Percentiles rank a stretch among this genome's conserved stretches.
phyloP scores from a whole-genome alignment of 2,888 invertebrate genomes.

The Iphiclides podalirius region DNA sequence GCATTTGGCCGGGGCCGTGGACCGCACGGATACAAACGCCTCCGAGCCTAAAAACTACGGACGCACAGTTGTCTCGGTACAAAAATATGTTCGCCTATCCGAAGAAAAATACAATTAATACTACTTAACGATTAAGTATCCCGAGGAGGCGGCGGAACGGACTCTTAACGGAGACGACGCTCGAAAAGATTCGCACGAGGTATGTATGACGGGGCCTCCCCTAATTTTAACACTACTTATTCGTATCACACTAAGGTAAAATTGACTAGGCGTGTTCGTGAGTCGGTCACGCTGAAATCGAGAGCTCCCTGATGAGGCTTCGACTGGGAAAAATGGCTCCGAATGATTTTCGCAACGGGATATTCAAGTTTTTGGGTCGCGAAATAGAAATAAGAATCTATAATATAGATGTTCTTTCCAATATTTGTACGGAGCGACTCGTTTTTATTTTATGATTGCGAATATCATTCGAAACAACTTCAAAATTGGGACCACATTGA shows the following conservation, averaged over 20 bases:
- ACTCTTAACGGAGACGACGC: too few species aligned
- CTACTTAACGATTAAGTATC: constrained; percentile 78
- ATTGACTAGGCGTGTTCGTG: constrained; percentile 78
- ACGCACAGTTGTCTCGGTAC: constrained; percentile 70
- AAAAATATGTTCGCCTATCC: constrained; percentile 78
- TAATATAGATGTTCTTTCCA: too few species aligned
- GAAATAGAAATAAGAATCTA: too few species aligned
- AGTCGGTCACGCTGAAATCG: constrained; percentile 56
- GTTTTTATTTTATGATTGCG: constrained; percentile 1
- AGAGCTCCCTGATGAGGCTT: constrained; percentile 36
- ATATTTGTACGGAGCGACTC: too few species aligned
- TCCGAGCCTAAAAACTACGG: constrained; percentile 65
- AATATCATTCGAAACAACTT: constrained; percentile 17
- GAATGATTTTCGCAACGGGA: constrained; percentile 15
- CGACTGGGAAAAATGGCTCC: constrained; percentile 25
- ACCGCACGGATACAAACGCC: constrained; percentile 62
- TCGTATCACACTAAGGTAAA: constrained; percentile 79
- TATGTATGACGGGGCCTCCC: constrained; percentile 39
- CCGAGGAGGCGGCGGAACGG: constrained; percentile 57
- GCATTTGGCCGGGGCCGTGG: constrained; percentile 47
- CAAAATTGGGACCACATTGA: constrained; percentile 5
- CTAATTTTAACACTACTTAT: constrained; percentile 68
- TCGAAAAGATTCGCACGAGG: not conserved
- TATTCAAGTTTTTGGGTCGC: not conserved
- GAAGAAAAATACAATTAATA: constrained; percentile 64